phyloP scores from a whole-genome alignment of 2,113 vertebrate genomes.

The Thinocorus orbignyianus region DNA sequence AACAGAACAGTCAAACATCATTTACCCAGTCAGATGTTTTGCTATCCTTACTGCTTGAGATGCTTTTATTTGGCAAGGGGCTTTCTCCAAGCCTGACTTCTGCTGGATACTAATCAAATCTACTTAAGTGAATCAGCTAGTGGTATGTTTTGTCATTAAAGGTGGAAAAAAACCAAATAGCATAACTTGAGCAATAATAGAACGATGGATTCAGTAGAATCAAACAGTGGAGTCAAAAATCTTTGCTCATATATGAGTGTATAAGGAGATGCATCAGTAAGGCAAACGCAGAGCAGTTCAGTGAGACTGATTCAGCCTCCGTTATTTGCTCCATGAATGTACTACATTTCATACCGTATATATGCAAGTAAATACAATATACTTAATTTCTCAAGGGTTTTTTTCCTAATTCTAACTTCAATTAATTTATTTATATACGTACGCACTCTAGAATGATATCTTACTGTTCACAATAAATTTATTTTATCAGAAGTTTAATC shows the following conservation, averaged over 20 bases:
- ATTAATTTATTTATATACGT: not conserved
- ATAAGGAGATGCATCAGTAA: not conserved
- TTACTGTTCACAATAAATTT: not conserved
- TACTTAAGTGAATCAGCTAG: not conserved
- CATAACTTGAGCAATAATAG: not conserved
- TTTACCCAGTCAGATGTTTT: not conserved
- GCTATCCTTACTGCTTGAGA: not conserved
- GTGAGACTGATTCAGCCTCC: not conserved
- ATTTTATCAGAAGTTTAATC: not conserved
- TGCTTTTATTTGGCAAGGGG: not conserved
- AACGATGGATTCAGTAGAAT: not conserved
- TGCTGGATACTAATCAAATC: not conserved
- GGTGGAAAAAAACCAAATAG: not conserved
- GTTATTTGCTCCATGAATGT: not conserved
- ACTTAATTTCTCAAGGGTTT: not conserved
- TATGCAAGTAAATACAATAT: not conserved
- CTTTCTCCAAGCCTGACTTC: not conserved
- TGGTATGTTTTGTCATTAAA: not conserved
- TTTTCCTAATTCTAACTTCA: not conserved
- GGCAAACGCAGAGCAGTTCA: not conserved
- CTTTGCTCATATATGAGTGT: not conserved
- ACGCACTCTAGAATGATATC: not conserved
- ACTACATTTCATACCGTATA: not conserved
- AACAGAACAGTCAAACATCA: not conserved
- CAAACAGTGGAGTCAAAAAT: not conserved